These are phyloP conservation scores for Petrocephalus zakoni DNA, from an alignment of 2,113 vertebrate genomes.

Conservation along the genomic window DNA sequence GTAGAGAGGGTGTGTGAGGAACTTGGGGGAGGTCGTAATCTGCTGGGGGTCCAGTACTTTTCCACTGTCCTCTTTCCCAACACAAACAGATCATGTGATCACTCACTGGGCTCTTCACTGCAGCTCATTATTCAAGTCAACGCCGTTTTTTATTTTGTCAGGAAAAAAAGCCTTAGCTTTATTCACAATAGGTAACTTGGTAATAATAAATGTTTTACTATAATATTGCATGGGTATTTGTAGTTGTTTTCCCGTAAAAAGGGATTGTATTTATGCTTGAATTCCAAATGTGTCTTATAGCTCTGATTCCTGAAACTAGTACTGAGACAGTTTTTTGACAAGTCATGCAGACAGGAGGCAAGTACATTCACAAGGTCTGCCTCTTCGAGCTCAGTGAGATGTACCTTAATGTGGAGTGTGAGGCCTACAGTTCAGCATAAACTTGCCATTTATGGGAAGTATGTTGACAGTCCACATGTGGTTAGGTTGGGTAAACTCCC, in stretches of 20 bases:
- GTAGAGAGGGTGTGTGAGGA: background rate
- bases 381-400: conserved; percentile 37
- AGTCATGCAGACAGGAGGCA: conserved; percentile 35
- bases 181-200: no score
- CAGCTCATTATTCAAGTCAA: background rate
- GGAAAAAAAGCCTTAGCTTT: no score
- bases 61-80: background rate
- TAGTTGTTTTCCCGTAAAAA: background rate
- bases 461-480: no score
- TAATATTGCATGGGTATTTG: background rate
- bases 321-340: conserved; percentile 12
- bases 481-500: no score
- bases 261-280: background rate
- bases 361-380: conserved; percentile 38
- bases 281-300: background rate
- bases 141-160: no score
- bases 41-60: conserved; percentile 7
- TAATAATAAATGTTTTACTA: no score
- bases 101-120: background rate
- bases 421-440: no score
- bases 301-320: background rate
- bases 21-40: no score
- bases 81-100: background rate
- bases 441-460: no score
- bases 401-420: conserved; percentile 18